phyloP scores from a whole-genome alignment of 2,113 vertebrate species.

The Toxostoma redivivum region DNA sequence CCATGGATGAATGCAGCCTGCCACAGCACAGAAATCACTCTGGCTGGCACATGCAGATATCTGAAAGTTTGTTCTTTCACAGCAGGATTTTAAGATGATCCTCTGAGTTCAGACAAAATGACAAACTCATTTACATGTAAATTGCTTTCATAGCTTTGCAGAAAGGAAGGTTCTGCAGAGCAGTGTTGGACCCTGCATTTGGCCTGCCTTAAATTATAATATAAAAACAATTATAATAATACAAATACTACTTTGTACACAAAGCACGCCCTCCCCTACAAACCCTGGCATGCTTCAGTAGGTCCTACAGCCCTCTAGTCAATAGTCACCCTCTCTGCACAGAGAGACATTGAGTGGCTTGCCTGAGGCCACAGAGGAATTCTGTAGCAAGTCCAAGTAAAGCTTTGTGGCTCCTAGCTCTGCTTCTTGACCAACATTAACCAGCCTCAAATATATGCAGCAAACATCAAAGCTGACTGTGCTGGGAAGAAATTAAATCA shows the following conservation, averaged over 20 bases:
- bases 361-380: conserved; percentile 56
- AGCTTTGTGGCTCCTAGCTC: conserved; percentile 47
- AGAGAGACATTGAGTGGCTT: conserved; percentile 50
- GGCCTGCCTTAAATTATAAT: conserved; percentile 61
- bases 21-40: not conserved
- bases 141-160: conserved; percentile 60
- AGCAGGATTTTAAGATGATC: conserved; percentile 61
- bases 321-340: conserved; percentile 51
- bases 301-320: conserved; percentile 40
- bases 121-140: conserved; percentile 67
- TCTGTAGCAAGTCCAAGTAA: conserved; percentile 50
- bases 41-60: conserved; percentile 24
- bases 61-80: conserved; percentile 46
- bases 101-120: conserved; percentile 60
- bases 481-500: conserved; percentile 43
- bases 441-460: conserved; percentile 29
- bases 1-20: not conserved
- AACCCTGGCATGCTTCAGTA: conserved; percentile 61
- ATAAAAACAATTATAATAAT: conserved; percentile 65
- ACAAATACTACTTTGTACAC: conserved; percentile 57
- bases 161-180: conserved; percentile 49
- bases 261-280: conserved; percentile 56
- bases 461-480: conserved; percentile 35
- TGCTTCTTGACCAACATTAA: conserved; percentile 52
- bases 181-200: conserved; percentile 41